These are phyloP conservation scores for Apolygus lucorum DNA, from an alignment of 1,140 invertebrate genomes.

Conservation along the genomic window DNA sequence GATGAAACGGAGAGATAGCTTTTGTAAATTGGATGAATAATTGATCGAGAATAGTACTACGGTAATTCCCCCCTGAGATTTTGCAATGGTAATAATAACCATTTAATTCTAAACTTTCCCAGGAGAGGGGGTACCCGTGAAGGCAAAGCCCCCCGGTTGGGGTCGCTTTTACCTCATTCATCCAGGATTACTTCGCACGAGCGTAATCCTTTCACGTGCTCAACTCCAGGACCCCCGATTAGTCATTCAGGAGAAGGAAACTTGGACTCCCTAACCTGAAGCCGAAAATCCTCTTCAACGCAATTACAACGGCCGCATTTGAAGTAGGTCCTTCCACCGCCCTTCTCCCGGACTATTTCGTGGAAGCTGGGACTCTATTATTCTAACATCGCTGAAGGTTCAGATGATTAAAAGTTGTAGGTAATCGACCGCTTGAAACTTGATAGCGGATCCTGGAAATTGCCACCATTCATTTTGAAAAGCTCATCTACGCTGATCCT, in stretches of 20 bases:
- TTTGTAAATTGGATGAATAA: not conserved
- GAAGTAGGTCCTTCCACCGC: no score
- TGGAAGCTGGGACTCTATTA: no score
- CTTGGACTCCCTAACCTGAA: not conserved
- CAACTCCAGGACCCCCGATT: not conserved
- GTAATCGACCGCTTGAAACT: no score
- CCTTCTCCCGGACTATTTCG: no score
- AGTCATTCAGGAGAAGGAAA: not conserved
- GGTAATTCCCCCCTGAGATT: conserved; percentile 1
- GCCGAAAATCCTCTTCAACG: conserved; percentile 5
- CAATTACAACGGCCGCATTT: not conserved
- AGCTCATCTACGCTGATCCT: no score
- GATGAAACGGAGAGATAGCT: no score
- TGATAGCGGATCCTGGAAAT: no score
- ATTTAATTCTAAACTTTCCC: conserved; percentile 3
- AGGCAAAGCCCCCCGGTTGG: conserved; percentile 9
- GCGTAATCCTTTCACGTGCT: conserved; percentile 12
- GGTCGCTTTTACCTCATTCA: not conserved
- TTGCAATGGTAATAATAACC: conserved; percentile 15
- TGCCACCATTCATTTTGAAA: no score
- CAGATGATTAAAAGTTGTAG: no score
- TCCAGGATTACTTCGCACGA: conserved; percentile 11
- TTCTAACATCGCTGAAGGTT: no score
- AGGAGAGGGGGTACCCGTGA: not conserved
- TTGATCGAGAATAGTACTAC: not conserved